Percentiles rank a stretch among this genome's conserved stretches.
These are phyloP conservation scores for Parochlus steinenii DNA, from an alignment of 2,888 invertebrate species.

Conservation along the genomic window DNA sequence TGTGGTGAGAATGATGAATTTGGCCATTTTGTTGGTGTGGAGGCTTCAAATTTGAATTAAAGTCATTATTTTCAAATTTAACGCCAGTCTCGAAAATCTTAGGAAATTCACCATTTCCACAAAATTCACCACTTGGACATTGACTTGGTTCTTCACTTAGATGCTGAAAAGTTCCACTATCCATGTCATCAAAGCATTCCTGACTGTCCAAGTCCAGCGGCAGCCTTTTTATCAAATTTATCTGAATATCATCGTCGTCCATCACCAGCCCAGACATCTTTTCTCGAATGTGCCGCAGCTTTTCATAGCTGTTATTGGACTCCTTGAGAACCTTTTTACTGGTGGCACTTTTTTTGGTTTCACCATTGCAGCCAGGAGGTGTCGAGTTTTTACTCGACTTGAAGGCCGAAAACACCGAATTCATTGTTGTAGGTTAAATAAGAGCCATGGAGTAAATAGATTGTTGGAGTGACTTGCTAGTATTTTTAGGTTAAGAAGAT, in stretches of 20 bases:
- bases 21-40: no score
- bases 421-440: conserved; percentile 24
- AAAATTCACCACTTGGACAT: no score
- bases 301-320: conserved; percentile 25
- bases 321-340: conserved; percentile 19
- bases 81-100: no score
- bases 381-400: conserved; percentile 23
- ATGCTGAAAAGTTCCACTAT: no score
- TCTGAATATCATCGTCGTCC: conserved; percentile 14
- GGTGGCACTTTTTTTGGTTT: conserved; percentile 17
- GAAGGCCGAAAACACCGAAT: conserved; percentile 31
- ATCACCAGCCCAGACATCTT: conserved; percentile 23
- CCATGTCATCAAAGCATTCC: conserved; percentile 4
- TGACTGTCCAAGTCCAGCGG: not conserved
- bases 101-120: no score
- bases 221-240: conserved; percentile 13
- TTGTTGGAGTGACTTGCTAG: no score
- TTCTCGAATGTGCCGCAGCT: conserved; percentile 29
- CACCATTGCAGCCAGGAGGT: conserved; percentile 14
- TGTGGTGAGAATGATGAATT: no score
- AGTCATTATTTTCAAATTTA: no score
- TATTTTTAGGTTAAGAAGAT: no score
- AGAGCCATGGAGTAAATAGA: no score
- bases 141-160: no score
- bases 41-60: no score